A percentile compares a stretch with the other conserved stretches of the same genome.
phyloP scores from a whole-genome alignment of 2,888 invertebrate genomes.

The Lithophane semibrunnea region DNA sequence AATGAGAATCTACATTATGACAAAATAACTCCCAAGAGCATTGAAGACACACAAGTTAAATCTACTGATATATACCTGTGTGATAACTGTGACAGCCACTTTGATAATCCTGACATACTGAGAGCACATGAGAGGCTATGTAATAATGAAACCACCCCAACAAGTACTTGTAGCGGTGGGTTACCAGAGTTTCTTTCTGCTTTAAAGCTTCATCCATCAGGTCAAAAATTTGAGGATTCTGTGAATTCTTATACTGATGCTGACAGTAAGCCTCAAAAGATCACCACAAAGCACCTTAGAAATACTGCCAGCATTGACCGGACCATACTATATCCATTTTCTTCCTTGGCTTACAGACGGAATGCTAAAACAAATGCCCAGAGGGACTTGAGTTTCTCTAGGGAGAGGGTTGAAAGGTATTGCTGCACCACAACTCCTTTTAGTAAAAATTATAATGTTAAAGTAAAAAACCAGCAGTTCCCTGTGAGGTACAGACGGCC shows the following conservation, averaged over 20 bases:
- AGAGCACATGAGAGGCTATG: slow-evolving; percentile 87
- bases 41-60: slow-evolving; percentile 88
- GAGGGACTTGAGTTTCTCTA: slow-evolving; percentile 80
- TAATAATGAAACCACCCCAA: slow-evolving; percentile 77
- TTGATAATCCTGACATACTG: slow-evolving; percentile 88
- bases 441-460: slow-evolving; percentile 82
- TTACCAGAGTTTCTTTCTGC: slow-evolving; percentile 84
- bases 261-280: slow-evolving; percentile 70
- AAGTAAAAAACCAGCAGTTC: slow-evolving; percentile 83
- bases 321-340: slow-evolving; percentile 87
- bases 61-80: slow-evolving; percentile 93
- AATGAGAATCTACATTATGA: slow-evolving; percentile 93
- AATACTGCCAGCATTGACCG: slow-evolving; percentile 81
- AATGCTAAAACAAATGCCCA: slow-evolving; percentile 80
- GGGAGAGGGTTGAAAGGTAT: slow-evolving; percentile 86
- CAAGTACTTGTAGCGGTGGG: slow-evolving; percentile 76
- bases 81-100: slow-evolving; percentile 94
- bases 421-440: slow-evolving; percentile 79
- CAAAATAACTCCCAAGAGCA: slow-evolving; percentile 59
- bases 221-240: slow-evolving; percentile 64
- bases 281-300: slow-evolving; percentile 75
- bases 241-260: slow-evolving; percentile 59
- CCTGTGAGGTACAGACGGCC: slow-evolving; percentile 85
- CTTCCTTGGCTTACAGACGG: slow-evolving; percentile 85
- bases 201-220: slow-evolving; percentile 78